Evolutionary conservation across 2,888 invertebrate species (phyloP).

Genomic region (Atethmia centrago): DNA sequence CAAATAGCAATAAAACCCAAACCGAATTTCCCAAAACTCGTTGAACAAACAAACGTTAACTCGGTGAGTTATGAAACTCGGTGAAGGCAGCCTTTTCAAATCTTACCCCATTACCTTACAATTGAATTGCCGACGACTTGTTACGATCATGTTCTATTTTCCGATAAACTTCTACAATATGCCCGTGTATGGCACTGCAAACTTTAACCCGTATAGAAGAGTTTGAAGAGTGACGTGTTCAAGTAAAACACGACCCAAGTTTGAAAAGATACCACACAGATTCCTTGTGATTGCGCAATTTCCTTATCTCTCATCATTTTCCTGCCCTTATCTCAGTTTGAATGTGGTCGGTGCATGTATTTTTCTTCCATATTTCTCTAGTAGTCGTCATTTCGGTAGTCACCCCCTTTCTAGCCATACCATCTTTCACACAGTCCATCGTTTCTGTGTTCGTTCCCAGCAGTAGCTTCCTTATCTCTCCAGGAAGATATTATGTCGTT

Average conservation of each 20-base stretch:
- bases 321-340: not conserved
- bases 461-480: not conserved
- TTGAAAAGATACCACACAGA: conserved; percentile 27
- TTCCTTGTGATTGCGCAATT: conserved; percentile 12
- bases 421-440: no score
- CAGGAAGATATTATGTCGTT: not conserved
- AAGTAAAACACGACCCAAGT: conserved; percentile 5
- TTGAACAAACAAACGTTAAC: conserved; percentile 42
- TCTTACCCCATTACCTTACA: conserved; percentile 42
- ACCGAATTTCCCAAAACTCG: conserved; percentile 4
- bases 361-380: not conserved
- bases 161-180: conserved; percentile 32
- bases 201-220: conserved; percentile 36
- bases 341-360: not conserved
- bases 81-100: conserved; percentile 42
- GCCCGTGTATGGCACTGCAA: conserved; percentile 3
- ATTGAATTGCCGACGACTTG: conserved; percentile 58
- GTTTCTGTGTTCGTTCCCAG: not conserved
- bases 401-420: no score
- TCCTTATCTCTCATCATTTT: not conserved
- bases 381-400: not conserved
- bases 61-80: conserved; percentile 49
- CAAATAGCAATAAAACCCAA: not conserved
- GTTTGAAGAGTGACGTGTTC: conserved; percentile 21
- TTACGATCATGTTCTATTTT: conserved; percentile 49